Evolutionary conservation across 2,113 vertebrate genomes (phyloP), one percentile per base, ranked within the genome.

Genomic region (Lampris megalopsis): DNA sequence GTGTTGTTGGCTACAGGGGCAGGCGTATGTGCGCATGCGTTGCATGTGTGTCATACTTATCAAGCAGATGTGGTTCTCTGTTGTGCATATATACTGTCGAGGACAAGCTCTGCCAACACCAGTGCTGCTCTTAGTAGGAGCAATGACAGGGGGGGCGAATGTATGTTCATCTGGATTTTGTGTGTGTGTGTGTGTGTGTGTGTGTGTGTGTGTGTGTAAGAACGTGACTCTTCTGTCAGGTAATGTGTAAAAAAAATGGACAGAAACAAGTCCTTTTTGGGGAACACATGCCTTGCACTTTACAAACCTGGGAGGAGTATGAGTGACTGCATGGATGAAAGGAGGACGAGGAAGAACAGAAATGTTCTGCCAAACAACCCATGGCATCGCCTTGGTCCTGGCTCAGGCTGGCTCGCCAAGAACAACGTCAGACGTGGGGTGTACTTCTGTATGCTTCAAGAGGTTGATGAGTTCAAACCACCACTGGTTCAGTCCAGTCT

Each of bases 291-390:
- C 77, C 82, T 86, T 88, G 83, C 88, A 91, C 90, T 81, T 89
- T 77, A 85, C 63, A 57, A 60, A 0, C 41, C 69, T 80, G 53
- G 6, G 11, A 75, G 9, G 7, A 61, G 67, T 9, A 24, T 53
- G 61, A 62, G 10, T 40, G 35, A 36, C 38, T 67, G 60, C 71
- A 0, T 0, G 42, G 10, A 42, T 9, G 0, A 10, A 6, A 58
- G 56, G 24, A 62, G 38, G 11, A 78, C 4, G 6, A 71, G 5
- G 5, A 43, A 58, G 36, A 24, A 24, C 24, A 24, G 74, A 82
- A 77, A 80, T 69, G 47, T 77, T 78, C 86, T 90, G 91, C 90
- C 89, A 91, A 93, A 89, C 77, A 85, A 88, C 84, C 83, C 65
- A 90, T 91, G 90, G 91, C 92, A 94, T 88, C 47, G 75, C 79